A percentile compares a stretch with the other conserved stretches of the same genome.
Conservation (phyloP, 2,113 vertebrate species). For the Antennarius striatus region DNA sequence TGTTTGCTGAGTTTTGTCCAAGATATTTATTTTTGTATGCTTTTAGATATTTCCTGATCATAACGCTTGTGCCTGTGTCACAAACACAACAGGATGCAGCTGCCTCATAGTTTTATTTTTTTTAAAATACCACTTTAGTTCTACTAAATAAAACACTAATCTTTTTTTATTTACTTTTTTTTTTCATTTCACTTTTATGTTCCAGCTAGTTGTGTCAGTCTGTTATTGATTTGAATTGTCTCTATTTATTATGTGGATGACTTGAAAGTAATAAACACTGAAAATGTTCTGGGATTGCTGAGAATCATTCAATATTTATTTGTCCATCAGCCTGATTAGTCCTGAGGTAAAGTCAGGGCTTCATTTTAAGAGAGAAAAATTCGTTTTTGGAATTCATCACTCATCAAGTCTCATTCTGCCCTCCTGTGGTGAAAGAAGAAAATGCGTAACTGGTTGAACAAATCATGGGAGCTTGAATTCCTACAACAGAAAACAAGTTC, state of each 20-base stretch:
- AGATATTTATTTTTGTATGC: constrained; percentile 50
- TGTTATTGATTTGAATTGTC: constrained; percentile 72
- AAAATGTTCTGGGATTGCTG: constrained; percentile 44
- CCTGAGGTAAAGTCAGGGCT: not conserved
- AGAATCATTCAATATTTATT: not conserved
- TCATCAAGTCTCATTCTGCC: constrained; percentile 57
- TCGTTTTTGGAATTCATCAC: not conserved
- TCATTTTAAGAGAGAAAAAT: not conserved
- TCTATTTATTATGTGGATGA: constrained; percentile 81
- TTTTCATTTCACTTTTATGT: constrained; percentile 50
- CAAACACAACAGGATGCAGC: constrained; percentile 43
- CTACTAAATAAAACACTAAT: constrained; percentile 53
- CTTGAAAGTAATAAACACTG: constrained; percentile 77
- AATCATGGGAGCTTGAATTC: too few relatives aligned
- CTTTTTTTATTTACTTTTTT: constrained; percentile 28
- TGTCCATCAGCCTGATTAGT: not conserved
- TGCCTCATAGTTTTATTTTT: constrained; percentile 42
- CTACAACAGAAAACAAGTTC: too few relatives aligned
- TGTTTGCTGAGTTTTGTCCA: constrained; percentile 34
- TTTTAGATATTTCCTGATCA: constrained; percentile 45
- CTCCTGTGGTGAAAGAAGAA: constrained; percentile 65
- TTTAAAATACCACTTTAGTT: constrained; percentile 28
- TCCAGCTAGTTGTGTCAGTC: constrained; percentile 51
- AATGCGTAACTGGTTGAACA: not conserved
- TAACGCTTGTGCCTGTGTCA: constrained; percentile 32